phyloP scores from a whole-genome alignment of 2,113 vertebrate species.

The Leucoraja erinaceus region DNA sequence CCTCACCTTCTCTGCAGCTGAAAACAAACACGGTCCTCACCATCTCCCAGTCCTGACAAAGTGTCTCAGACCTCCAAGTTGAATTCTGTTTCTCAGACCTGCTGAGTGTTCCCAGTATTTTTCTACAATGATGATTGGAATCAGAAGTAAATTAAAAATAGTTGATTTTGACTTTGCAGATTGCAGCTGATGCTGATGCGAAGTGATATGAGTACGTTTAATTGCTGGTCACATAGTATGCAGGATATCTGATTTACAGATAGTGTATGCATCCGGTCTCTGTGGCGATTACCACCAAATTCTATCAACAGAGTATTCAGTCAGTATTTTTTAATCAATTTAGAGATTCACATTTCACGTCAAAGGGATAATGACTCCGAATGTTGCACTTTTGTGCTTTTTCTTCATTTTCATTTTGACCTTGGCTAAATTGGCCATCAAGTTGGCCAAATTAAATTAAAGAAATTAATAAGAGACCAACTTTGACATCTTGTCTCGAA shows the following conservation, averaged over 20 bases:
- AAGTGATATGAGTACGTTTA: background rate
- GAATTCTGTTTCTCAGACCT: too few relatives aligned
- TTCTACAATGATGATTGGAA: background rate
- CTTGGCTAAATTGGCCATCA: background rate
- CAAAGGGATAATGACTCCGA: background rate
- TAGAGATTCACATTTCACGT: background rate
- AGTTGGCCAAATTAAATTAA: background rate
- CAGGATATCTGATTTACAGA: background rate
- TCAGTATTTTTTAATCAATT: background rate
- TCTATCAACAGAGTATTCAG: background rate
- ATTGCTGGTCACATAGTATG: background rate
- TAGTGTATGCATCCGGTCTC: background rate
- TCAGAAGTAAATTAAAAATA: background rate
- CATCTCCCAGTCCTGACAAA: too few relatives aligned
- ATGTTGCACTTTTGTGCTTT: background rate
- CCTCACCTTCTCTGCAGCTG: too few relatives aligned
- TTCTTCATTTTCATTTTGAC: background rate
- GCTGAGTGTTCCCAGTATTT: too few relatives aligned
- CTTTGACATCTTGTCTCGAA: background rate
- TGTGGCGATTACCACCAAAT: background rate
- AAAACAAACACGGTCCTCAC: too few relatives aligned
- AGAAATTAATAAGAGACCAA: background rate
- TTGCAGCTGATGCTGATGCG: background rate
- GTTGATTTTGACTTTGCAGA: background rate
- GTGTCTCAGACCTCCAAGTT: too few relatives aligned